Percentiles rank a stretch among this genome's conserved stretches.
phyloP scores from a whole-genome alignment of 2,113 vertebrate genomes.

The Sorex araneus region DNA sequence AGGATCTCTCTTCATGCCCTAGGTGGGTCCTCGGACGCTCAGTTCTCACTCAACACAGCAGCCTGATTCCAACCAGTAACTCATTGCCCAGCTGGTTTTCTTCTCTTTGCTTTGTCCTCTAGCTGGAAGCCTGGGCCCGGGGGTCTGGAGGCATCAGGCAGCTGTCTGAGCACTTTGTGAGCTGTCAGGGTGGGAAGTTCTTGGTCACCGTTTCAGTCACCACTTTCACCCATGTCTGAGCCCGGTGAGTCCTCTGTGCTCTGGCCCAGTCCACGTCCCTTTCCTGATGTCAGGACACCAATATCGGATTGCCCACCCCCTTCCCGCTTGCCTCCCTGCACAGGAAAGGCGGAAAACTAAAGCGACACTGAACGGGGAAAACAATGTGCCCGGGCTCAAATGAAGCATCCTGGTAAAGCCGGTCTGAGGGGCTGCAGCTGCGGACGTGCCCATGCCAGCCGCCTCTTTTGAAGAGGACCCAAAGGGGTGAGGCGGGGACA shows the following conservation, averaged over 20 bases:
- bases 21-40: not conserved
- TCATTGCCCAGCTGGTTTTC: not conserved
- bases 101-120: conserved; percentile 11
- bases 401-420: not conserved
- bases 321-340: conserved; percentile 15
- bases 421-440: not conserved
- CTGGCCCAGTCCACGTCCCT: not conserved
- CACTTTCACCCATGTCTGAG: conserved; percentile 9
- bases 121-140: not conserved
- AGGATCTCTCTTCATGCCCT: not conserved
- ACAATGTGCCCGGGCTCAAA: no score
- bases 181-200: not conserved
- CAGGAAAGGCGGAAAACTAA: not conserved
- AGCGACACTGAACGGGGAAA: not conserved
- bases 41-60: not conserved
- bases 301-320: not conserved
- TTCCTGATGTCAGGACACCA: not conserved
- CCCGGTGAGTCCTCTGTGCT: not conserved
- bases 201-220: not conserved
- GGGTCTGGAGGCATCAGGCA: not conserved
- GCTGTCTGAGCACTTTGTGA: not conserved
- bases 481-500: not conserved
- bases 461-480: not conserved
- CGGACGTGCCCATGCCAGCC: not conserved
- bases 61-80: not conserved